These are phyloP conservation scores for Chitala chitala DNA, from an alignment of 2,113 vertebrate genomes.

Conservation along the genomic window DNA sequence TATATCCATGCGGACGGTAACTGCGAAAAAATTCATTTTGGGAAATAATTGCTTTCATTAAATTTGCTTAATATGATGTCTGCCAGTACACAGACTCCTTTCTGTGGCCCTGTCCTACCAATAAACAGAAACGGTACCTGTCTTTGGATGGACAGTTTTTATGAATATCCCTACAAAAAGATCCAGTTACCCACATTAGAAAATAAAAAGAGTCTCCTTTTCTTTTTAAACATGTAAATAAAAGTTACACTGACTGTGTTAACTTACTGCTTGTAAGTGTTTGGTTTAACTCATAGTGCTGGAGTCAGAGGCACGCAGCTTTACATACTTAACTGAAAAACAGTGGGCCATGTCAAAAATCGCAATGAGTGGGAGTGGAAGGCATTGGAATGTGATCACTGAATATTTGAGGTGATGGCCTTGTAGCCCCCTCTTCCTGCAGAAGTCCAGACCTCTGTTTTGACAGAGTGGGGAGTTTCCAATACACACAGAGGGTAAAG, in stretches of 20 bases:
- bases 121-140: background rate
- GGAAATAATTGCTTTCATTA: constrained; percentile 4
- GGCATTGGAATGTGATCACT: too few relatives aligned
- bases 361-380: too few relatives aligned
- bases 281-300: background rate
- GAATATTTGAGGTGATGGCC: constrained; percentile 34
- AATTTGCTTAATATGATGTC: background rate
- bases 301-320: too few relatives aligned
- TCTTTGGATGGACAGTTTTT: background rate
- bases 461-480: constrained; percentile 15
- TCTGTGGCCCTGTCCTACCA: background rate
- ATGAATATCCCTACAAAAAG: background rate
- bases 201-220: background rate
- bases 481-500: constrained; percentile 32
- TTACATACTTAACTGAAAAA: too few relatives aligned
- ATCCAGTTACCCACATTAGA: background rate
- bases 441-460: constrained; percentile 33
- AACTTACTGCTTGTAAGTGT: background rate
- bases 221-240: background rate
- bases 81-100: background rate
- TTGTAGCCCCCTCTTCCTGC: constrained; percentile 42
- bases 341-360: too few relatives aligned
- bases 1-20: background rate
- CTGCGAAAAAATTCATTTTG: background rate
- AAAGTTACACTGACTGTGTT: background rate